Evolutionary conservation across 30 jellyfish, hydroid and myxozoan genomes (phyloP).

Genomic region (Nemopilema nomurai): DNA sequence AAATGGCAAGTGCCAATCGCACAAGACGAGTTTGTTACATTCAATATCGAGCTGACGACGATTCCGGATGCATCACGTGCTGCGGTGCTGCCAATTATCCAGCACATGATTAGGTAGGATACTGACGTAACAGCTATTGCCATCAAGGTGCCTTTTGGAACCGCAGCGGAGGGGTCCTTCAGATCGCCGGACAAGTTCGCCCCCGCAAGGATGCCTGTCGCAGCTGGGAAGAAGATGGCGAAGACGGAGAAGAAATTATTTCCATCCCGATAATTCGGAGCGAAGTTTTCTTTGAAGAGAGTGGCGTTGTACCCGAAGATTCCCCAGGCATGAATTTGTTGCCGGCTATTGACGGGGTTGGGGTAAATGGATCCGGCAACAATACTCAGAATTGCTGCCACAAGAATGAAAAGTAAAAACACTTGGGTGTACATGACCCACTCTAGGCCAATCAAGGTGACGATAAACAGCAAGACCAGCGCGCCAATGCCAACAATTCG

Average conservation of each 20-base stretch:
- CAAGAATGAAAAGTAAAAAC: slow-evolving; percentile 41
- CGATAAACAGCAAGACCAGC: slow-evolving; percentile 57
- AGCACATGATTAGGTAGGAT: slow-evolving; percentile 69
- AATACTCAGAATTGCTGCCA: slow-evolving; percentile 53
- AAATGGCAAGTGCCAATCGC: slow-evolving; percentile 49
- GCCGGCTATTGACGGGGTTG: slow-evolving; percentile 42
- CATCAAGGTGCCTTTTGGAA: slow-evolving; percentile 76
- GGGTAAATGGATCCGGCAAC: slow-evolving; percentile 71
- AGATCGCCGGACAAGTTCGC: slow-evolving; percentile 90
- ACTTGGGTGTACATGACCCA: slow-evolving; percentile 75
- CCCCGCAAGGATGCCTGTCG: slow-evolving; percentile 90
- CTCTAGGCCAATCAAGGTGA: slow-evolving; percentile 66
- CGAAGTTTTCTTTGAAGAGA: slow-evolving; percentile 51
- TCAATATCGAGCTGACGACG: slow-evolving; percentile 19
- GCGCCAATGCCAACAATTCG: slow-evolving; percentile 62
- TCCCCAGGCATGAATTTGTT: slow-evolving; percentile 51
- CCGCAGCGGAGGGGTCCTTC: slow-evolving; percentile 80
- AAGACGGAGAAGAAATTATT: slow-evolving; percentile 70
- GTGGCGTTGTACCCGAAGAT: slow-evolving; percentile 46
- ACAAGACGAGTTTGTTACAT: slow-evolving; percentile 5
- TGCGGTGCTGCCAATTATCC: slow-evolving; percentile 76
- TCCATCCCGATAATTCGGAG: slow-evolving; percentile 65
- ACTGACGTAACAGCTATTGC: slow-evolving; percentile 70
- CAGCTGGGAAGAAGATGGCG: slow-evolving; percentile 88
- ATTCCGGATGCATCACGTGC: slow-evolving; percentile 79